phyloP scores from a whole-genome alignment of 1,140 invertebrate species.

The Paralvinella palmiformis region DNA sequence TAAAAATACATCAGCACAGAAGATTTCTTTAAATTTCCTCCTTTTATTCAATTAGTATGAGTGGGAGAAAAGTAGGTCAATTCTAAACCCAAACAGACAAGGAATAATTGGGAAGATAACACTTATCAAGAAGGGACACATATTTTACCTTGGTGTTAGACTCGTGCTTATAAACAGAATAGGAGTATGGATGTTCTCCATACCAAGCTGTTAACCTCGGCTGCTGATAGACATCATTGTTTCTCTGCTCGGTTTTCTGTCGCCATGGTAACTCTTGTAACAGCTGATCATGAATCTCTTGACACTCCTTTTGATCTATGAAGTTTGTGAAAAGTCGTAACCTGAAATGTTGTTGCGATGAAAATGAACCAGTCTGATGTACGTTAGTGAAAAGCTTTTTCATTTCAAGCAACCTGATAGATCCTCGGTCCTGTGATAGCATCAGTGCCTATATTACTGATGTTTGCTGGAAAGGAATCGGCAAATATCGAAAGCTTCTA shows the following conservation, averaged over 20 bases:
- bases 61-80: not conserved
- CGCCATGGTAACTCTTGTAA: slow-evolving; percentile 51
- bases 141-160: not conserved
- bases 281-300: slow-evolving; percentile 41
- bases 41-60: not conserved
- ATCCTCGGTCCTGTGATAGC: no score
- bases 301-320: slow-evolving; percentile 39
- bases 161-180: slow-evolving; percentile 49
- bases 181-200: slow-evolving; percentile 52
- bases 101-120: not conserved
- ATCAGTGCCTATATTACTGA: no score
- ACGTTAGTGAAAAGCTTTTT: no score
- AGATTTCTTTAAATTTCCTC: not conserved
- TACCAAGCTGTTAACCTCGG: slow-evolving; percentile 54
- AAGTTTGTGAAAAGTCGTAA: slow-evolving; percentile 45
- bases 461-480: no score
- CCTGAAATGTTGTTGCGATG: no score
- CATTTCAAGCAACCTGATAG: no score
- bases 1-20: not conserved
- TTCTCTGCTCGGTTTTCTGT: slow-evolving; percentile 44
- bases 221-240: slow-evolving; percentile 46
- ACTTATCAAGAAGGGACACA: not conserved
- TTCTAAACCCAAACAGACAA: not conserved
- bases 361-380: not conserved
- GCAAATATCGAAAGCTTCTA: no score